phyloP scores from a whole-genome alignment of 2,888 invertebrate genomes.

The Andrena marginata region DNA sequence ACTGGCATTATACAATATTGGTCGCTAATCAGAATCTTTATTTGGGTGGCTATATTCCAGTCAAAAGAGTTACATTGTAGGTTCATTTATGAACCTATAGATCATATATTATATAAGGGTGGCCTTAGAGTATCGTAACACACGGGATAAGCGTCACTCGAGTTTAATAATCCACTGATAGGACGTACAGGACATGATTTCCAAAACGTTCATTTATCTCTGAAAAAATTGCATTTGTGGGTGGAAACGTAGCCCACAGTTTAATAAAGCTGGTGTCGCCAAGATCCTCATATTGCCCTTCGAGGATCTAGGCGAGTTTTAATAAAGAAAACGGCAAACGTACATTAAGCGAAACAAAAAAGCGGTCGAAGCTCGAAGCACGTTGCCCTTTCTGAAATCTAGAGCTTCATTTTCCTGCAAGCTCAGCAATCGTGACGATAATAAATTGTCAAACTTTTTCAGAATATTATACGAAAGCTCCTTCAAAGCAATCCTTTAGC shows the following conservation, averaged over 20 bases:
- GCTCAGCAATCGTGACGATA: background rate
- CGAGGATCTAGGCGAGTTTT: background rate
- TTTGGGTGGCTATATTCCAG: no score
- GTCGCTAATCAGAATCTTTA: no score
- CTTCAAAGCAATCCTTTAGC: slow-evolving; percentile 4
- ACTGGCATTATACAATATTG: no score
- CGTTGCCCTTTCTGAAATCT: background rate
- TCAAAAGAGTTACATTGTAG: background rate
- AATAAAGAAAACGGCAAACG: slow-evolving; percentile 8
- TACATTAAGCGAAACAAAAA: background rate
- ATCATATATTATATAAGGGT: background rate
- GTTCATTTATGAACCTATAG: background rate
- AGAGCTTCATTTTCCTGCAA: background rate
- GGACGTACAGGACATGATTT: background rate
- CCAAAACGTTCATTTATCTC: background rate
- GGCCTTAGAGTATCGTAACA: background rate
- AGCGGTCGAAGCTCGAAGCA: background rate
- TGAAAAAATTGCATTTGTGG: background rate
- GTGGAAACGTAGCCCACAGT: background rate
- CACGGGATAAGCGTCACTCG: background rate
- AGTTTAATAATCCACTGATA: background rate
- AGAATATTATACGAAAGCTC: slow-evolving; percentile 14
- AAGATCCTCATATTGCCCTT: background rate
- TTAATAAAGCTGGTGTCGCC: slow-evolving; percentile 14
- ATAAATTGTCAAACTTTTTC: background rate